Percentiles rank a stretch among this genome's conserved stretches.
These are phyloP conservation scores for Sebastes schlegelii DNA, from an alignment of 2,113 vertebrate genomes.

Conservation along the genomic window DNA sequence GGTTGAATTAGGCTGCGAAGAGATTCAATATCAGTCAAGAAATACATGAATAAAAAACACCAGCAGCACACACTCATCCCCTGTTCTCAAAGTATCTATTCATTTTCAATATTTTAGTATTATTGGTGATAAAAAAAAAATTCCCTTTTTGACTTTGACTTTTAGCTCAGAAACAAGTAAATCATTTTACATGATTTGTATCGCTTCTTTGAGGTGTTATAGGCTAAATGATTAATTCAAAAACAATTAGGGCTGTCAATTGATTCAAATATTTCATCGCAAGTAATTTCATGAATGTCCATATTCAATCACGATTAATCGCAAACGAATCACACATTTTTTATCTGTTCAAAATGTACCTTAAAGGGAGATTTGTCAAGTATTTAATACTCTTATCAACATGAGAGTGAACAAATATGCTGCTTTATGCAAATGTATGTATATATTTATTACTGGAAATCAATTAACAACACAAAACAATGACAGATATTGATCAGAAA, in stretches of 20 bases:
- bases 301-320: no score
- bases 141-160: background rate
- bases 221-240: background rate
- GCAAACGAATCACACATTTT: no score
- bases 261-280: no score
- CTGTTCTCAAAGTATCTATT: background rate
- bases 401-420: no score
- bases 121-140: background rate
- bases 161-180: background rate
- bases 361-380: no score
- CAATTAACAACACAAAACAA: no score
- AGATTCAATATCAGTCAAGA: background rate
- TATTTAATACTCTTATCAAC: no score
- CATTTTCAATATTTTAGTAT: background rate
- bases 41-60: background rate
- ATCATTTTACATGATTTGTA: background rate
- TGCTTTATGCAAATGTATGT: no score
- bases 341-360: no score
- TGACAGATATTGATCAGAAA: no score
- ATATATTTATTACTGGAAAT: no score
- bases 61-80: background rate
- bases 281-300: no score
- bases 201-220: background rate
- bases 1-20: background rate
- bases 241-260: background rate